Evolutionary conservation across 2,113 vertebrate genomes (phyloP).

Genomic region (Solea solea): DNA sequence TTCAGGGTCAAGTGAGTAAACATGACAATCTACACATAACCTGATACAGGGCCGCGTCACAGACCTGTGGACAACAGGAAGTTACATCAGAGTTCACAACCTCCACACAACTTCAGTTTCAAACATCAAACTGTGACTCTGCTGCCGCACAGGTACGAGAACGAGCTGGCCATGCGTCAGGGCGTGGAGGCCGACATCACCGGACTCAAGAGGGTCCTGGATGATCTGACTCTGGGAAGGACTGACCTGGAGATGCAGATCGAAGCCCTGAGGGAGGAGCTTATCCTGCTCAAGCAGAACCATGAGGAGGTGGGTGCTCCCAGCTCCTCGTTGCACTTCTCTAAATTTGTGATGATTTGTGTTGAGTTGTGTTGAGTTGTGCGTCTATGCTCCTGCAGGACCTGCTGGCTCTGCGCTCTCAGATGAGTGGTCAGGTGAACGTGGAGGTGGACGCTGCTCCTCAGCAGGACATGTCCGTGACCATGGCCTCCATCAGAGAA

Average conservation of each 20-base stretch:
- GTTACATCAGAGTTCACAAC: too few species aligned
- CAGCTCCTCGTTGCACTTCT: too few species aligned
- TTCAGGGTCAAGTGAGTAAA: slow-evolving; percentile 82
- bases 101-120: too few species aligned
- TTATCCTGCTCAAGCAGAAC: slow-evolving; percentile 83
- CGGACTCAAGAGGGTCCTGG: slow-evolving; percentile 78
- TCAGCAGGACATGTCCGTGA: slow-evolving; percentile 60
- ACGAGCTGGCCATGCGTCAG: slow-evolving; percentile 81
- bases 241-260: slow-evolving; percentile 82
- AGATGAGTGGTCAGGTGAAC: slow-evolving; percentile 69
- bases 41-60: background rate
- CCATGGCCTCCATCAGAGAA: slow-evolving; percentile 74
- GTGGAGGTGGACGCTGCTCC: slow-evolving; percentile 78
- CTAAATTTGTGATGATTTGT: too few species aligned
- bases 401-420: slow-evolving; percentile 36
- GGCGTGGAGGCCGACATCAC: slow-evolving; percentile 85
- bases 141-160: slow-evolving; percentile 52
- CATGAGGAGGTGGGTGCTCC: slow-evolving; percentile 77
- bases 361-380: too few species aligned
- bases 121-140: background rate
- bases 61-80: too few species aligned
- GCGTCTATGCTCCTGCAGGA: slow-evolving; percentile 31
- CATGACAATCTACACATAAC: background rate
- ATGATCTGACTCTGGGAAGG: slow-evolving; percentile 77
- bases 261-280: slow-evolving; percentile 81